Evolutionary conservation across 2,888 invertebrate genomes (phyloP).

Genomic region (Seira sanloemensis): DNA sequence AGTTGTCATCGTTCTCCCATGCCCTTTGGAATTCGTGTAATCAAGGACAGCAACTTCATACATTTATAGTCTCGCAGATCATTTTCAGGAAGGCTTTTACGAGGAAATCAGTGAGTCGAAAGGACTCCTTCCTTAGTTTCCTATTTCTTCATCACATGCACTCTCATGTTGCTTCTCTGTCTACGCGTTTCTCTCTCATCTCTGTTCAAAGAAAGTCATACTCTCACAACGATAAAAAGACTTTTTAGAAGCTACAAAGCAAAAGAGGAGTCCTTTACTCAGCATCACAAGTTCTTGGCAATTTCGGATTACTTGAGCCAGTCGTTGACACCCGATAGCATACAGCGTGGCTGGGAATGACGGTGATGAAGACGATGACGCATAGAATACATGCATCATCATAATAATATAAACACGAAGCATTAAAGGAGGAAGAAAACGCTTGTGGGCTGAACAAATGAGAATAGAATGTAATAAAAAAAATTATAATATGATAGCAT

Average conservation of each 20-base stretch:
- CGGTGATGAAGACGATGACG: not conserved
- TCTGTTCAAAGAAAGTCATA: not conserved
- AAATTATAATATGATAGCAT: no score
- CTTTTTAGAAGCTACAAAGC: not conserved
- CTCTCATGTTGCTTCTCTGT: not conserved
- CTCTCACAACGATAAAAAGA: not conserved
- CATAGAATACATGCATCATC: constrained; percentile 10
- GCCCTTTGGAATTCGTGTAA: not conserved
- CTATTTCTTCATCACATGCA: not conserved
- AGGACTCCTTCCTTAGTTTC: not conserved
- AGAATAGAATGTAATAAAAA: not conserved
- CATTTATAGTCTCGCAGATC: not conserved
- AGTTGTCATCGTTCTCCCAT: not conserved
- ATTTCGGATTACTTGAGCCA: constrained; percentile 59
- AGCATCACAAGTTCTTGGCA: constrained; percentile 32
- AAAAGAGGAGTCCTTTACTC: not conserved
- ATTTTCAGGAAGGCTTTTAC: constrained; percentile 1
- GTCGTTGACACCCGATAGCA: constrained; percentile 60
- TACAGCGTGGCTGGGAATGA: not conserved
- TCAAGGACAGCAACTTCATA: no score
- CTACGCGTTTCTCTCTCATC: no score
- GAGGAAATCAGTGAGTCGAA: not conserved
- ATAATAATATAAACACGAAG: constrained; percentile 3
- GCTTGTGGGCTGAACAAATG: not conserved
- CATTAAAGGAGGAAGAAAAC: not conserved